These are phyloP conservation scores for Maniola jurtina DNA, from an alignment of 1,140 invertebrate genomes.

Conservation along the genomic window DNA sequence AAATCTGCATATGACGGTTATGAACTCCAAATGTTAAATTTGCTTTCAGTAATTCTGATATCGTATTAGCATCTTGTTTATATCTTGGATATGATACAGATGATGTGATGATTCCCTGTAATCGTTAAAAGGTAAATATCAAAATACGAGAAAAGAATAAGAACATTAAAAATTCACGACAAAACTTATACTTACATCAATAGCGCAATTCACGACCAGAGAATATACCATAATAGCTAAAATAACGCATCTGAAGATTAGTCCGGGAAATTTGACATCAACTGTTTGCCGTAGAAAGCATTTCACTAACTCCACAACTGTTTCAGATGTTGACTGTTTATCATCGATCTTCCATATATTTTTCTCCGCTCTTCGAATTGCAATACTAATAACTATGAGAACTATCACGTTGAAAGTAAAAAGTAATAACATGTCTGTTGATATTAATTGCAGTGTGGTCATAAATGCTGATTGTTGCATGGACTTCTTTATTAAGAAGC, in stretches of 20 bases:
- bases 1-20: constrained; percentile 53
- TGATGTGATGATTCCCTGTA: constrained; percentile 67
- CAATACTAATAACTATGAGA: constrained; percentile 48
- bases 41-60: constrained; percentile 44
- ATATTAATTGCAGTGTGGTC: constrained; percentile 58
- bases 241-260: constrained; percentile 51
- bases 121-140: constrained; percentile 27
- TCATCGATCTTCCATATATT: constrained; percentile 43
- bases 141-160: background rate
- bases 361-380: constrained; percentile 47
- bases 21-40: constrained; percentile 64
- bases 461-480: constrained; percentile 59
- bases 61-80: constrained; percentile 53
- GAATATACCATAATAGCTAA: constrained; percentile 62
- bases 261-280: constrained; percentile 58
- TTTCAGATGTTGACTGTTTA: constrained; percentile 39
- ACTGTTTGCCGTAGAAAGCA: constrained; percentile 69
- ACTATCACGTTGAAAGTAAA: constrained; percentile 53
- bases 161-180: background rate
- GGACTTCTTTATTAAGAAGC: constrained; percentile 65
- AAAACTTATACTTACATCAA: constrained; percentile 65
- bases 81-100: constrained; percentile 68
- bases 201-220: constrained; percentile 61
- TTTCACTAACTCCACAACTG: constrained; percentile 56
- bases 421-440: constrained; percentile 50